These are phyloP conservation scores for Apocrypta bakeri DNA, from an alignment of 1,140 invertebrate species.

Conservation along the genomic window DNA sequence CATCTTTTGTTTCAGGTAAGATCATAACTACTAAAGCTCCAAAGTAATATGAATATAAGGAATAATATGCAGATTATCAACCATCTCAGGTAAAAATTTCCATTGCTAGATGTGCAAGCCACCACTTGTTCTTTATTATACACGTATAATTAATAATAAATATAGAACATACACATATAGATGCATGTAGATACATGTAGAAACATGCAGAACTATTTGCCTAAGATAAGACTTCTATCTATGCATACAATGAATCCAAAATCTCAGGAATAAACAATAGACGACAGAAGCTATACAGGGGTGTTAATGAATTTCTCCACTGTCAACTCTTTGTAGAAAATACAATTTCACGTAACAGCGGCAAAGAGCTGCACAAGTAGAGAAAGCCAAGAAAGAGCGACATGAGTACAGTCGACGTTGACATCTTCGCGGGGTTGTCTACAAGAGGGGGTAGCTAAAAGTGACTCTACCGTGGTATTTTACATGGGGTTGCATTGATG, in stretches of 20 bases:
- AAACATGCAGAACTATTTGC: too few species aligned
- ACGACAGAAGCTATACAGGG: neutral
- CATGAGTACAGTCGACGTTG: neutral
- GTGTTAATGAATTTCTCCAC: neutral
- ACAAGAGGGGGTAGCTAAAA: neutral
- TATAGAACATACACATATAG: too few species aligned
- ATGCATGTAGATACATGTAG: too few species aligned
- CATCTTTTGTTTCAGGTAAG: neutral
- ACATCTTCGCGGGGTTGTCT: neutral
- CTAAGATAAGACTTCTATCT: too few species aligned
- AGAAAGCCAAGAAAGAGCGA: neutral
- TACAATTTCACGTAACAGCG: neutral
- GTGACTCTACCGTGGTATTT: neutral
- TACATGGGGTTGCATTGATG: constrained; percentile 1
- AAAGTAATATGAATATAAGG: too few species aligned
- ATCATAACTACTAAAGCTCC: neutral
- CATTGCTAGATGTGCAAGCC: too few species aligned
- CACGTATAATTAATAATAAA: too few species aligned
- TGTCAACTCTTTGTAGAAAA: neutral
- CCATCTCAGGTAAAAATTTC: too few species aligned
- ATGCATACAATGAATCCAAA: too few species aligned
- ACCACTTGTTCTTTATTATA: too few species aligned
- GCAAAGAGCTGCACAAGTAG: neutral
- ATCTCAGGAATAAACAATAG: neutral
- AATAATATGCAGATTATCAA: too few species aligned